Evolutionary conservation across 2,797 vertebrate genomes (phyloP), one percentile per base, ranked within the genome.

Genomic region (Lates japonicus): DNA sequence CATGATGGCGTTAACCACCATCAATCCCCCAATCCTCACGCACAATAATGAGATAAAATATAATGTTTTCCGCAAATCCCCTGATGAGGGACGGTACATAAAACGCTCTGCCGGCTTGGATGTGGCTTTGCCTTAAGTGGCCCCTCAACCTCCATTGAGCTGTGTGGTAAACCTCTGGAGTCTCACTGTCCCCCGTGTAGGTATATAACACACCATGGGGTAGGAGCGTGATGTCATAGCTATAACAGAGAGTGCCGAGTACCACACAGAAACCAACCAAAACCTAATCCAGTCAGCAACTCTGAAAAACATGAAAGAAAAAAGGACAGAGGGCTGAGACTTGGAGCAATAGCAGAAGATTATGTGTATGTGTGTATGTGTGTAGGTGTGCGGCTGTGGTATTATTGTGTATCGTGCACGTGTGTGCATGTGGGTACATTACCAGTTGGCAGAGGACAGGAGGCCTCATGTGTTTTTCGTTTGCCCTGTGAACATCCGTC

Each of bases 401-500:
- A 29, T 29, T n/a, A n/a, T n/a, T 80, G 48, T 48, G 70, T 68
- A 57, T 68, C 3, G 59, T 76, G 86, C 54, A 41, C 3, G 42
- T 62, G 22, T 19, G 67, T 90, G 81, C 88, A 60, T 76, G 78
- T 11, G 86, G 88, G 91, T 92, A 91, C 90, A 93, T 92, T 91
- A 93, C 87, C 88, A 92, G 90, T 94, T 95, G 93, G 93, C 93
- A 92, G 80, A 87, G 87, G 85, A 88, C 88, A 82, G 80, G 78
- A 85, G 77, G 80, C 80, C 78, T 93, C 94, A 94, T 95, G 90
- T 95, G 94, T 92, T 94, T 93, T 94, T 89, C 41, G 90, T 95
- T 95, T 94, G 87, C 90, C 90, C 90, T 89, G 90, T 87, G 92
- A 94, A 93, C 92, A 94, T 94, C 92, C 88, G 89, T 94, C 89